phyloP scores from a whole-genome alignment of 1,140 invertebrate genomes.

The Apis mellifera region Amel_HAv3.1 CM009942.2:54001-54500 shows the following conservation, averaged over 20 bases:
- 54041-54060: constrained; percentile 67
- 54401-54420: constrained; percentile 79
- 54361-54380: constrained; percentile 74
- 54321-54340: constrained; percentile 72
- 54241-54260: constrained; percentile 12
- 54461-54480: constrained; percentile 49
- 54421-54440: constrained; percentile 73
- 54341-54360: constrained; percentile 69
- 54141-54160: constrained; percentile 73
- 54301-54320: constrained; percentile 63
- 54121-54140: constrained; percentile 70
- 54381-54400: constrained; percentile 81
- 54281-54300: constrained; percentile 44
- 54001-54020: constrained; percentile 55
- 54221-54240: constrained; percentile 39
- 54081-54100: constrained; percentile 72
- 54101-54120: constrained; percentile 69
- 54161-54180: constrained; percentile 49
- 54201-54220: constrained; percentile 47
- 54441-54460: constrained; percentile 67
- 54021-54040: constrained; percentile 52
- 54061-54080: constrained; percentile 60
- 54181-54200: constrained; percentile 60
- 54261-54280: constrained; percentile 39
- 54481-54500: constrained; percentile 56